A percentile compares a stretch with the other conserved stretches of the same genome.
Evolutionary conservation across 2,113 vertebrate genomes (phyloP).

Genomic region (Macquaria ambigua): DNA sequence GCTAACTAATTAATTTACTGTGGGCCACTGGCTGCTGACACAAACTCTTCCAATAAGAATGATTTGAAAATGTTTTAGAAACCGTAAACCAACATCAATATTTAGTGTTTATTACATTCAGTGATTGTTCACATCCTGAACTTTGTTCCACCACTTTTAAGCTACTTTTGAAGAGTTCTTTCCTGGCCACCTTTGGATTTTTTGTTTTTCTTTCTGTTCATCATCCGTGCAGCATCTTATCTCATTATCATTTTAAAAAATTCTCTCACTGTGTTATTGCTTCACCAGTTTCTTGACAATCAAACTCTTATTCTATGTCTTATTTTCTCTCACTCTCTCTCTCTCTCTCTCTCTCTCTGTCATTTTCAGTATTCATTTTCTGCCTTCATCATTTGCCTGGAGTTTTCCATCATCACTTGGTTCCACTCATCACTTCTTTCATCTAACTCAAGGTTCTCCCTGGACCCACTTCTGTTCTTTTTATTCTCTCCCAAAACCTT

Average conservation of each 20-base stretch:
- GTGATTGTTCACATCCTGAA: not conserved
- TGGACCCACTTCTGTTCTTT: not conserved
- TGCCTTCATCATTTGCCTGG: slow-evolving; percentile 3
- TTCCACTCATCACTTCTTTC: slow-evolving; percentile 46
- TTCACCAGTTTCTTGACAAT: not conserved
- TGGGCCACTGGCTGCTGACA: not conserved
- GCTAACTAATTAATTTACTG: not conserved
- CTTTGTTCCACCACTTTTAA: too few species aligned
- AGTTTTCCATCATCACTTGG: slow-evolving; percentile 42
- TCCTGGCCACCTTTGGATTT: not conserved
- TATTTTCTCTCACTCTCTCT: not conserved
- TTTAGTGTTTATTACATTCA: not conserved
- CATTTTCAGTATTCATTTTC: slow-evolving; percentile 34
- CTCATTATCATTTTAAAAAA: not conserved
- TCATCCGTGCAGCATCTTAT: not conserved
- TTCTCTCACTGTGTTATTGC: not conserved
- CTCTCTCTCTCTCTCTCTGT: not conserved
- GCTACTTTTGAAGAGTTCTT: not conserved
- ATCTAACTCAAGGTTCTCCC: slow-evolving; percentile 57
- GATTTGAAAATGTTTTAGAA: not conserved
- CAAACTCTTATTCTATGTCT: not conserved
- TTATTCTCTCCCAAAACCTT: not conserved
- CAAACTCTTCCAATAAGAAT: not conserved
- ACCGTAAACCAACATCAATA: not conserved
- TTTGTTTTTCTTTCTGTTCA: not conserved